Percentiles rank a stretch among this genome's conserved stretches.
Conservation (phyloP, 2,113 vertebrate genomes). For the Macquaria australasica region DNA sequence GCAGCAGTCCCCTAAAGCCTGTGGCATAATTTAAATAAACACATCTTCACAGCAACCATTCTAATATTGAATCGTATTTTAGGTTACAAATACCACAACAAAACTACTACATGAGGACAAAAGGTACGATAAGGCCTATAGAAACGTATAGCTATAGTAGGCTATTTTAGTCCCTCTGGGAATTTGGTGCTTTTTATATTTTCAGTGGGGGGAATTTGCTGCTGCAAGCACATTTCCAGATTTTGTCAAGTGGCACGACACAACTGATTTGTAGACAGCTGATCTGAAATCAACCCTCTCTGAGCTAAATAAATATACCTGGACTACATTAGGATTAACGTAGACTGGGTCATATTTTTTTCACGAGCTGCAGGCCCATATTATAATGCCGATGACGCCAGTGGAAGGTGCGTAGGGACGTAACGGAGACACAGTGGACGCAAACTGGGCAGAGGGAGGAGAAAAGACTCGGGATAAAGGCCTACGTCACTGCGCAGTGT, state of each 20-base stretch:
- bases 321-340: constrained; percentile 24
- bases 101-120: background rate
- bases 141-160: too few species aligned
- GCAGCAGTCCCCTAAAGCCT: background rate
- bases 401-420: constrained; percentile 75
- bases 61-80: background rate
- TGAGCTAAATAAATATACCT: background rate
- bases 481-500: constrained; percentile 63
- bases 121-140: background rate
- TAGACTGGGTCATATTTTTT: constrained; percentile 55
- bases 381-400: constrained; percentile 77
- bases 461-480: constrained; percentile 66
- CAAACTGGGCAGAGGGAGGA: constrained; percentile 75
- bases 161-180: background rate
- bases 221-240: background rate
- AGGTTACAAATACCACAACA: background rate
- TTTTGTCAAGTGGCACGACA: background rate
- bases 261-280: background rate
- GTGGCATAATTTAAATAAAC: background rate
- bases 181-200: background rate
- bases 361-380: constrained; percentile 58
- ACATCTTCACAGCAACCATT: too few species aligned
- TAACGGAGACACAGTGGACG: constrained; percentile 82
- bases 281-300: background rate
- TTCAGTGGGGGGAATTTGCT: background rate